Conservation (phyloP, 2,113 vertebrate species). For the Pelusios castaneus region DNA sequence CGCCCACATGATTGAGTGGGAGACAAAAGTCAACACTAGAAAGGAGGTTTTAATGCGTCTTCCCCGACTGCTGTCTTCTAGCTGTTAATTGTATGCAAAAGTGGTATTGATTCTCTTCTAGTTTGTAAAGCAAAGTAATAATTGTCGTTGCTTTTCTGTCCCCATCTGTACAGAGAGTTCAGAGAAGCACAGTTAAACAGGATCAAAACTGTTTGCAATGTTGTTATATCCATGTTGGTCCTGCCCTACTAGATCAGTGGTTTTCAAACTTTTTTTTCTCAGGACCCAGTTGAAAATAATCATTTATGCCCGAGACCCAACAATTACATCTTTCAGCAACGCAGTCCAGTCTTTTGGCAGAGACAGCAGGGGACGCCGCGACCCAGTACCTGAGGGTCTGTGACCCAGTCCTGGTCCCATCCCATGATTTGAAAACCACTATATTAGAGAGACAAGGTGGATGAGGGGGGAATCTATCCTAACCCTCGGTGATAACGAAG, state of each 20-base stretch:
- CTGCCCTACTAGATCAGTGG: too few relatives aligned
- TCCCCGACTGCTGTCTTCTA: neutral
- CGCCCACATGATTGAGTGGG: rapidly evolving
- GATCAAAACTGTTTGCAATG: neutral
- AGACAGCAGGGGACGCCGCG: too few relatives aligned
- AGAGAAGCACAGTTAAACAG: neutral
- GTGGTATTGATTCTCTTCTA: rapidly evolving
- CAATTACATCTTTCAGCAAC: too few relatives aligned
- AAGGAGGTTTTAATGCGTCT: neutral
- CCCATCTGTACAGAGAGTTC: neutral
- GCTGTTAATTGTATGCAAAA: rapidly evolving
- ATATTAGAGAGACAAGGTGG: neutral
- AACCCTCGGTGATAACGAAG: neutral
- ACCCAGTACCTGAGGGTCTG: too few relatives aligned
- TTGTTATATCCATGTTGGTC: neutral
- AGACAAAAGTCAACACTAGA: constrained; percentile 5
- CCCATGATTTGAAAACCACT: too few relatives aligned
- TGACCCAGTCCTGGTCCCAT: too few relatives aligned
- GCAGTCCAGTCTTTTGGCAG: too few relatives aligned
- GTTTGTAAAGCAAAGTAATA: neutral
- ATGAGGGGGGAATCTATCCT: neutral
- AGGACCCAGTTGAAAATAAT: too few relatives aligned
- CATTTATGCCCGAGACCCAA: too few relatives aligned
- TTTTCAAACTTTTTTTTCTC: too few relatives aligned
- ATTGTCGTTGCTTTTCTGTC: neutral